A percentile compares a stretch with the other conserved stretches of the same genome.
These are phyloP conservation scores for Spongilla lacustris DNA, from an alignment of 37 sponge, comb jelly and placozoan genomes.

Conservation along the genomic window DNA sequence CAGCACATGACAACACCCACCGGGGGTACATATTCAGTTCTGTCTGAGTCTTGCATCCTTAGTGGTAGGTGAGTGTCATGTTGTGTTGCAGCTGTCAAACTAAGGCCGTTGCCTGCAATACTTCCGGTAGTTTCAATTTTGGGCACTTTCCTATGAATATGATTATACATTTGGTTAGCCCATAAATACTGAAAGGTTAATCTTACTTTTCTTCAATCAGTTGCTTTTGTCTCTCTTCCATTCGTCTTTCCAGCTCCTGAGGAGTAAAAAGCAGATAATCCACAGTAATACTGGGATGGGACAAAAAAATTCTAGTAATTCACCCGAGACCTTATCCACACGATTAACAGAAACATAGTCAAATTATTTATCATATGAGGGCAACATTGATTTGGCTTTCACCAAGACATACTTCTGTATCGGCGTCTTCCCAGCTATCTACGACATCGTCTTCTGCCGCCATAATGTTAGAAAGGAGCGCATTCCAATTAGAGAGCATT, in stretches of 20 bases:
- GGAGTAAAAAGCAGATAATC: not conserved
- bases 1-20: slow-evolving; percentile 24
- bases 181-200: not conserved
- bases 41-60: slow-evolving; percentile 60
- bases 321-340: not conserved
- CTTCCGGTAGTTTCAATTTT: not conserved
- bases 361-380: too few relatives aligned
- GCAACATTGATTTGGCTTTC: not conserved
- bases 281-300: too few relatives aligned
- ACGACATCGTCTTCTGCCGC: slow-evolving; percentile 43
- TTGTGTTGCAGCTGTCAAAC: slow-evolving; percentile 1
- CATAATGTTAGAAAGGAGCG: not conserved
- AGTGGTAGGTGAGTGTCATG: slow-evolving; percentile 42
- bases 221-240: slow-evolving; percentile 68
- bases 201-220: slow-evolving; percentile 8
- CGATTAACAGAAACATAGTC: not conserved
- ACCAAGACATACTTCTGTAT: slow-evolving; percentile 41
- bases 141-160: slow-evolving; percentile 4
- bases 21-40: slow-evolving; percentile 72
- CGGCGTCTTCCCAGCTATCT: slow-evolving; percentile 82
- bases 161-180: not conserved
- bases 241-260: slow-evolving; percentile 69
- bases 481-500: slow-evolving; percentile 17
- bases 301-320: not conserved
- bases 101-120: not conserved